Conservation (phyloP, 2,113 vertebrate genomes). For the Alouatta palliata region DNA sequence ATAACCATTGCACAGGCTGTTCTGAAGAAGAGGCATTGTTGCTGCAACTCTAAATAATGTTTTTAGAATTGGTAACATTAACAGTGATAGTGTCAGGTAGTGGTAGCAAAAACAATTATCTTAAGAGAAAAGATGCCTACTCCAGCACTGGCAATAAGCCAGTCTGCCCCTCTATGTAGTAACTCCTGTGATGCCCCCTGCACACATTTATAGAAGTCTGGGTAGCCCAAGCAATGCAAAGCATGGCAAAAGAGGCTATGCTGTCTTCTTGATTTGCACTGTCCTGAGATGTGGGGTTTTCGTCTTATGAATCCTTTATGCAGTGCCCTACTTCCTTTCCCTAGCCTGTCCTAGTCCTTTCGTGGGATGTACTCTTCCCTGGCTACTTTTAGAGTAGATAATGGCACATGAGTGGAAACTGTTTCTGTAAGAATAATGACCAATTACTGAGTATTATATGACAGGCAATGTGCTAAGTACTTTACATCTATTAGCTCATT, state of each 20-base stretch:
- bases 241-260: too few relatives aligned
- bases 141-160: background rate
- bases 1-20: background rate
- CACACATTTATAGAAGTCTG: background rate
- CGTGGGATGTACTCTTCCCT: background rate
- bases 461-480: background rate
- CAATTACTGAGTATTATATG: background rate
- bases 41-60: background rate
- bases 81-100: background rate
- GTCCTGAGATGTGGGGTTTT: background rate
- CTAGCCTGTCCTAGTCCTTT: background rate
- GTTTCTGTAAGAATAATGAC: background rate
- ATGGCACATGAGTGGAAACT: background rate
- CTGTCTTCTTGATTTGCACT: background rate
- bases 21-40: background rate
- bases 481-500: background rate
- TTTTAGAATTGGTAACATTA: background rate
- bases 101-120: background rate
- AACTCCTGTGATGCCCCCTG: background rate
- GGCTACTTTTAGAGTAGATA: background rate
- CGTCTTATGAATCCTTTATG: background rate
- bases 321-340: background rate
- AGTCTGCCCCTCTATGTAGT: background rate
- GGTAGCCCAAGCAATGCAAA: too few relatives aligned
- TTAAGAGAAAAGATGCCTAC: background rate